Percentiles rank a stretch among this genome's conserved stretches.
These are phyloP conservation scores for Chiloscyllium punctatum DNA, from an alignment of 2,797 vertebrate species.

Conservation along the genomic window DNA sequence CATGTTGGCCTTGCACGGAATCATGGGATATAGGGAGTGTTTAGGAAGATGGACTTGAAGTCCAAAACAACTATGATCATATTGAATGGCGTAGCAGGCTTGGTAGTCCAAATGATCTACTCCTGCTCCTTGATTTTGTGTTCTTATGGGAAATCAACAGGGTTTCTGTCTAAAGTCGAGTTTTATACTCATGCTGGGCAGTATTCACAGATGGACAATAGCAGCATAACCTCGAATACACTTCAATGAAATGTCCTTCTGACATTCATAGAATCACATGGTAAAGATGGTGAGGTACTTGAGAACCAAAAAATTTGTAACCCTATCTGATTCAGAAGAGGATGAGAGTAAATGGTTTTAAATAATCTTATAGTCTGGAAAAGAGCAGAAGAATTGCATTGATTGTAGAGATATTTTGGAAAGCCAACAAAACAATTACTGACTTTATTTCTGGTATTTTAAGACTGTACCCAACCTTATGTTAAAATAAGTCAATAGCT, in stretches of 20 bases:
- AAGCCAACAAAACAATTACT: not conserved
- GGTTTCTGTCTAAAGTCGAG: not conserved
- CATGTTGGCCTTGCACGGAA: too few species aligned
- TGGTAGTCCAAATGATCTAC: too few species aligned
- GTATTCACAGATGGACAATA: not conserved
- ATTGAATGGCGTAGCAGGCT: too few species aligned
- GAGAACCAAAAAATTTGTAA: not conserved
- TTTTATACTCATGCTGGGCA: not conserved
- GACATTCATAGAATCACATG: not conserved
- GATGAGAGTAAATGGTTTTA: not conserved
- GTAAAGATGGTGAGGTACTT: not conserved
- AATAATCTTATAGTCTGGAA: not conserved
- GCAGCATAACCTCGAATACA: not conserved
- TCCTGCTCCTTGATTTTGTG: too few species aligned
- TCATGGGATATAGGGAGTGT: too few species aligned
- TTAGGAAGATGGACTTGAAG: too few species aligned
- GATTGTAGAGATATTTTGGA: not conserved
- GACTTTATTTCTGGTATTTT: not conserved
- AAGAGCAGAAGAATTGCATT: not conserved
- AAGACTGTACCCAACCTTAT: not conserved
- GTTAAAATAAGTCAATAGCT: not conserved
- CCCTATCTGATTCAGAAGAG: not conserved
- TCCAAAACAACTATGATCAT: too few species aligned
- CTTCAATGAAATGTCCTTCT: not conserved
- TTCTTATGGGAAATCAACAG: not conserved